Percentiles rank a stretch among this genome's conserved stretches.
Evolutionary conservation across 2,797 vertebrate species (phyloP).

Genomic region (Ciconia nigra): DNA sequence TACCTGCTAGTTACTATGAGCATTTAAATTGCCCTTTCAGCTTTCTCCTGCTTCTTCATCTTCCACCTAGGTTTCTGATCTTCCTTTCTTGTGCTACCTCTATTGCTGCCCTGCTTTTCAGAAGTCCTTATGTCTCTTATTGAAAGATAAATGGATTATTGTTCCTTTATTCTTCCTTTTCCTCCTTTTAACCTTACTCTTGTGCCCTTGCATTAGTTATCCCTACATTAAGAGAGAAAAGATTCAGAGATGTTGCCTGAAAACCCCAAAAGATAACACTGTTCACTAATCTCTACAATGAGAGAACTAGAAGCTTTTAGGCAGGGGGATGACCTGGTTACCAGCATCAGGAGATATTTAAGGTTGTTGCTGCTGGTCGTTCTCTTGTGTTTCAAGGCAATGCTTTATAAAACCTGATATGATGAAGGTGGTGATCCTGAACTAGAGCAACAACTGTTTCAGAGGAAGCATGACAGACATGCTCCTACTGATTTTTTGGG

Average conservation of each 20-base stretch:
- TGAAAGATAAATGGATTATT: neutral
- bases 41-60: neutral
- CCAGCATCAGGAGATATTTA: neutral
- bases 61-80: neutral
- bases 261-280: neutral
- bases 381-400: neutral
- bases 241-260: neutral
- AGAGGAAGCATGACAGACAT: neutral
- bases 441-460: neutral
- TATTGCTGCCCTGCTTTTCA: neutral
- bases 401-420: neutral
- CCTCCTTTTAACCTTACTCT: neutral
- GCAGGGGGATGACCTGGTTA: fast-evolving
- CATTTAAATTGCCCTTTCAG: neutral
- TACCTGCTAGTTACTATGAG: neutral
- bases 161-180: neutral
- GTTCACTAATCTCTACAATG: neutral
- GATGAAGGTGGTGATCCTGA: neutral
- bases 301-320: neutral
- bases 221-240: neutral
- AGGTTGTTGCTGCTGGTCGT: neutral
- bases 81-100: neutral
- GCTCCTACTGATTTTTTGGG: neutral
- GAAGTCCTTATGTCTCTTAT: neutral
- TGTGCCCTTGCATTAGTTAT: neutral